Percentiles rank a stretch among this genome's conserved stretches.
These are phyloP conservation scores for Lithosia quadra DNA, from an alignment of 2,888 invertebrate species.

Conservation along the genomic window DNA sequence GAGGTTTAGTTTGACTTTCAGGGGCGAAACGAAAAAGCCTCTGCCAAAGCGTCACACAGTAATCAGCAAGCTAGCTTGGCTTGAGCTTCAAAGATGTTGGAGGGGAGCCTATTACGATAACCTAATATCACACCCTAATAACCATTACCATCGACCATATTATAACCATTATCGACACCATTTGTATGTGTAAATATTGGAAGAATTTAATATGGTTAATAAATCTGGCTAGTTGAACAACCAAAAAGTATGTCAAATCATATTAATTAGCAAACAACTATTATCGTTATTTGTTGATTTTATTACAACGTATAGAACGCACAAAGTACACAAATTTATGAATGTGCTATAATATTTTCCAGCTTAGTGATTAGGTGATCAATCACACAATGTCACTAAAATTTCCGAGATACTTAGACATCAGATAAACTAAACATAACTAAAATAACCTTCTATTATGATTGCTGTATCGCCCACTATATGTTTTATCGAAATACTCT, in stretches of 20 bases:
- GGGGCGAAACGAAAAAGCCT: too few relatives aligned
- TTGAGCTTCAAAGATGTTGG: not conserved
- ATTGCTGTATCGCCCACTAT: too few relatives aligned
- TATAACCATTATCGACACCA: too few relatives aligned
- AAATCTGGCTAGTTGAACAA: not conserved
- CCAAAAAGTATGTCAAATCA: not conserved
- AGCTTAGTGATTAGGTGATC: not conserved
- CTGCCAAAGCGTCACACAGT: too few relatives aligned
- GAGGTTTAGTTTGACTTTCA: too few relatives aligned
- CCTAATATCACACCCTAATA: not conserved
- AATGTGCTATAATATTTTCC: not conserved
- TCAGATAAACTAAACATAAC: not conserved
- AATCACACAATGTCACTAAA: conserved; percentile 5
- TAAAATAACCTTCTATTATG: not conserved
- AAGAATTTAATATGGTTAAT: not conserved
- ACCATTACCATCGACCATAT: not conserved
- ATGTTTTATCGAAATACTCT: not conserved
- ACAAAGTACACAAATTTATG: not conserved
- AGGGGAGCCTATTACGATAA: not conserved
- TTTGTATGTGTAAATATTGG: not conserved
- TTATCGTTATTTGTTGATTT: conserved; percentile 6
- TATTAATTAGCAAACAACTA: not conserved
- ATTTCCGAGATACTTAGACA: conserved; percentile 8
- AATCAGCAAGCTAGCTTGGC: too few relatives aligned
- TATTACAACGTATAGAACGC: not conserved